Conservation (phyloP, 2,113 vertebrate species). For the Tiliqua scincoides region DNA sequence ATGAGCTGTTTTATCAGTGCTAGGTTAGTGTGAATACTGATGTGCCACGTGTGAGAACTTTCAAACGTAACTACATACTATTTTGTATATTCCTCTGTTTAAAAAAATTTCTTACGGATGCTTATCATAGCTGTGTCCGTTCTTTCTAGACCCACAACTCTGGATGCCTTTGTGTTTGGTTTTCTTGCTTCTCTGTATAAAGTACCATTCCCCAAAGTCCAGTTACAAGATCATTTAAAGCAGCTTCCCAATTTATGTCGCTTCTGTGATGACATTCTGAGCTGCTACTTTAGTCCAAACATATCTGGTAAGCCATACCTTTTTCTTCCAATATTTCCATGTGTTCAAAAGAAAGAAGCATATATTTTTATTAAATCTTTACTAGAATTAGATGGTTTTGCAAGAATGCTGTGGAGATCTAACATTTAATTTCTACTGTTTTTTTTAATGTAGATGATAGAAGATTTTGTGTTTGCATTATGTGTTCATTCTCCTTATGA, state of each 20-base stretch:
- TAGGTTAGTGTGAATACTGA: background rate
- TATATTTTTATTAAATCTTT: background rate
- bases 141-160: constrained; percentile 86
- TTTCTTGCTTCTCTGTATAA: constrained; percentile 92
- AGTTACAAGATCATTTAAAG: constrained; percentile 91
- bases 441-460: background rate
- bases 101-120: accelerated
- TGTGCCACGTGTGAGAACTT: background rate
- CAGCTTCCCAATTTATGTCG: constrained; percentile 90
- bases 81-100: background rate
- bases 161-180: constrained; percentile 97
- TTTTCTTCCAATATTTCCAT: background rate
- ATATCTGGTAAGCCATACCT: constrained; percentile 76
- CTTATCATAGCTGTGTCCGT: background rate
- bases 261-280: constrained; percentile 92
- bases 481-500: background rate
- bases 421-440: constrained; percentile 10
- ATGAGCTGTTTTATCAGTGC: background rate
- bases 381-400: constrained; percentile 2
- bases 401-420: background rate
- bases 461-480: background rate
- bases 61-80: background rate
- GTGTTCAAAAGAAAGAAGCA: background rate
- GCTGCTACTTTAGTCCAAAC: constrained; percentile 82
- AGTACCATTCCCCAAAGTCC: constrained; percentile 87